Percentiles rank a stretch among this genome's conserved stretches.
Evolutionary conservation across 2,113 vertebrate species (phyloP).

Genomic region (Parus major): DNA sequence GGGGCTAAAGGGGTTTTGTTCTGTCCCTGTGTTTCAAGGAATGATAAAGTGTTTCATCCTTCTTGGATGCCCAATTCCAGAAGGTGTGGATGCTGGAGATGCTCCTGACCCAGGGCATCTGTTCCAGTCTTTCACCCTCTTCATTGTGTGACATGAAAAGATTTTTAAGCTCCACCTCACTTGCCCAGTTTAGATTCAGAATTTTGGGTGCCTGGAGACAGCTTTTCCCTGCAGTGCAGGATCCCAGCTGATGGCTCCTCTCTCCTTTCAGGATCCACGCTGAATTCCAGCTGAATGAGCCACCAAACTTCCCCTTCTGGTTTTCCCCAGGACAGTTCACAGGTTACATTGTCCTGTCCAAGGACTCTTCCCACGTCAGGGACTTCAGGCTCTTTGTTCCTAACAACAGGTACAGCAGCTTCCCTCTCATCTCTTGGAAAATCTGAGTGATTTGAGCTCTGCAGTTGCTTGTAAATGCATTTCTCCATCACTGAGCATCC

Average conservation of each 20-base stretch:
- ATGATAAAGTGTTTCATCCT: background rate
- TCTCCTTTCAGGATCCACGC: conserved; percentile 87
- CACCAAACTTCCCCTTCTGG: conserved; percentile 97
- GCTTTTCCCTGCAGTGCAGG: background rate
- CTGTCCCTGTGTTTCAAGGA: background rate
- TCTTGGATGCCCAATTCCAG: background rate
- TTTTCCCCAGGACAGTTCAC: conserved; percentile 96
- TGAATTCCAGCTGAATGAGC: conserved; percentile 96
- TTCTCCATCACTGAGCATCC: background rate
- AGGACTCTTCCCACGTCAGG: conserved; percentile 89
- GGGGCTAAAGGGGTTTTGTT: background rate
- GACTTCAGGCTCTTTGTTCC: conserved; percentile 92
- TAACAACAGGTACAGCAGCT: conserved; percentile 81
- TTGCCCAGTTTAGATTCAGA: background rate
- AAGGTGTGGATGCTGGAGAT: background rate
- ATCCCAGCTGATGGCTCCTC: background rate
- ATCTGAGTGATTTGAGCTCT: background rate
- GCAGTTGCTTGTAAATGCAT: background rate
- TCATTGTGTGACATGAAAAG: background rate
- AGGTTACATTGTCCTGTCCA: conserved; percentile 89
- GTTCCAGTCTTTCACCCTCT: background rate
- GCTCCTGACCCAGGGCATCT: background rate
- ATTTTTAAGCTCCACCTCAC: background rate
- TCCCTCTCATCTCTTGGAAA: background rate
- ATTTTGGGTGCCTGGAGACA: background rate